Evolutionary conservation across 2,113 vertebrate species (phyloP).

Genomic region (Perca fluviatilis): DNA sequence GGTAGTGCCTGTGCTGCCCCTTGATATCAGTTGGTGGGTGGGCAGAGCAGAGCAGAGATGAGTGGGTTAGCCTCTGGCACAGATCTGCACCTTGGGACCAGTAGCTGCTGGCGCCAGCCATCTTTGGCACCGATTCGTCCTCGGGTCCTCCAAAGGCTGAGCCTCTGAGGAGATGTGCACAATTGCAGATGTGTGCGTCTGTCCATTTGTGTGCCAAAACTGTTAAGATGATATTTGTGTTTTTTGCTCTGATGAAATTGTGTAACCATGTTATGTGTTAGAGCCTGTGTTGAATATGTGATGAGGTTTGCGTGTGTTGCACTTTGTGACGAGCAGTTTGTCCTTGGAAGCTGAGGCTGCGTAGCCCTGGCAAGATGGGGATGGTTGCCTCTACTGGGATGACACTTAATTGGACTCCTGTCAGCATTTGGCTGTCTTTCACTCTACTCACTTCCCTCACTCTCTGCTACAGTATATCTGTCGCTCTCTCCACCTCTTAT

Average conservation of each 20-base stretch:
- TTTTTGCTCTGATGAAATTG: slow-evolving; percentile 34
- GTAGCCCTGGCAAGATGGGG: slow-evolving; percentile 49
- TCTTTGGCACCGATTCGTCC: slow-evolving; percentile 71
- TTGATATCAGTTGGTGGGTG: slow-evolving; percentile 76
- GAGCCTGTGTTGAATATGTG: slow-evolving; percentile 26
- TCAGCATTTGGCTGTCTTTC: slow-evolving; percentile 72
- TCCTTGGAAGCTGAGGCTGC: slow-evolving; percentile 62
- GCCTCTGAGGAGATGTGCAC: slow-evolving; percentile 42
- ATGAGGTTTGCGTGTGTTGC: slow-evolving; percentile 21
- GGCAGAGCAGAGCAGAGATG: slow-evolving; percentile 62
- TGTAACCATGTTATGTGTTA: slow-evolving; percentile 16
- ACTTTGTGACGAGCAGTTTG: slow-evolving; percentile 44
- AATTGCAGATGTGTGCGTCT: slow-evolving; percentile 14
- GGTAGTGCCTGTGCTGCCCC: slow-evolving; percentile 49
- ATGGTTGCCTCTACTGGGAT: slow-evolving; percentile 62
- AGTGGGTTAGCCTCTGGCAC: slow-evolving; percentile 73
- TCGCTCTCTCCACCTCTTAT: background rate
- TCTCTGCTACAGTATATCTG: slow-evolving; percentile 25
- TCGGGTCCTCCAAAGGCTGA: slow-evolving; percentile 51
- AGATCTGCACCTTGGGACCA: slow-evolving; percentile 70
- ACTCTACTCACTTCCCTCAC: slow-evolving; percentile 31
- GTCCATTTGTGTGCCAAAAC: slow-evolving; percentile 41
- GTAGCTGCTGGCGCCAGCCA: slow-evolving; percentile 71
- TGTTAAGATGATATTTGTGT: slow-evolving; percentile 21
- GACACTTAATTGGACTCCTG: slow-evolving; percentile 79